Evolutionary conservation across 2,113 vertebrate species (phyloP), one percentile per base, ranked within the genome.

Genomic region (Pomatorhinus ruficollis): DNA sequence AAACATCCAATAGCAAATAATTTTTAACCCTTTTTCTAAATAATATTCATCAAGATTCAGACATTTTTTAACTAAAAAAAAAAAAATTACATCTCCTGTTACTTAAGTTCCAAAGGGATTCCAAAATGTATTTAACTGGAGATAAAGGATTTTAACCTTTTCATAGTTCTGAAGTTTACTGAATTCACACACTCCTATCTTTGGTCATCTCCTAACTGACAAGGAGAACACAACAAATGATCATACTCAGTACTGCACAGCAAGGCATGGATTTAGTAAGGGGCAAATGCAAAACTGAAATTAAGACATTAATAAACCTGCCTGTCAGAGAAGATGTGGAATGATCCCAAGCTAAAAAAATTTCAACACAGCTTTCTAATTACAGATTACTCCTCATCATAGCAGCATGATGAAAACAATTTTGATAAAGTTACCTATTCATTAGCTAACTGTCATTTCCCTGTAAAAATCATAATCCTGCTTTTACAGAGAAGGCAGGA

Each of bases 371-470:
- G 54, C 30, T 79, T 89, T 80, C 61, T 87, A 96, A 95, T 94
- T 91, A 90, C 74, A 87, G 65, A 93, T 93, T 89, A 89, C 69
- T 89, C 78, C 86, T 94, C 74, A 76, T 95, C 61, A 57, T 2
- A 96, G 63, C 35, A 75, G 59, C 70, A 69, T 11, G 57, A 87
- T 87, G 56, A 94, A 95, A 97, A 91, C 89, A 69, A 91, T 95
- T 87, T 87, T 85, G 74, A 87, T 95, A 84, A 96, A 95, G 66
- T 93, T 87, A 63, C 84, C 50, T 81, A 65, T 95, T 91, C 91
- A 95, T 94, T 81, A 87, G 31, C 82, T 53, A 69, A 15, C 76
- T 94, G 81, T 94, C 84, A 82, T 75, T 89, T 89, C 11, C 40
- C 61, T 27, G 6, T 61, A 60, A 91, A 42, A 86, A 83, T 77